Conservation (phyloP, 2,888 invertebrate species). For the Digitonthophagus gazella region DNA sequence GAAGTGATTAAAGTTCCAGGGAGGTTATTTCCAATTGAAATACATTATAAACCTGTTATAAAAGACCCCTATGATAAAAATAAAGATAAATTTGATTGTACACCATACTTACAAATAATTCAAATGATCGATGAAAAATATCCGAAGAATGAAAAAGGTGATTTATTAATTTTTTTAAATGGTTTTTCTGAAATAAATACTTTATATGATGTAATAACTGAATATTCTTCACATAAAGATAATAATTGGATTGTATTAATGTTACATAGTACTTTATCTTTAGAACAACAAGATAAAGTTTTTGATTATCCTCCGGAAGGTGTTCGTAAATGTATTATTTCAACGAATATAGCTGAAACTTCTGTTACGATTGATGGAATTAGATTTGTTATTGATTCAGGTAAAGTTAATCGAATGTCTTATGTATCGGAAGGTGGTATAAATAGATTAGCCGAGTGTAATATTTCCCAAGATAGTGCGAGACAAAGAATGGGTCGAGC, state of each 20-base stretch:
- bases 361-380: conserved; percentile 98
- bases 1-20: conserved; percentile 88
- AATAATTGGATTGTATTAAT: conserved; percentile 91
- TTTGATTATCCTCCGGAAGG: conserved; percentile 96
- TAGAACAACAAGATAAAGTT: conserved; percentile 95
- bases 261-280: conserved; percentile 87
- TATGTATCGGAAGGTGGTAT: conserved; percentile 89
- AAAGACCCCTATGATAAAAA: conserved; percentile 61
- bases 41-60: conserved; percentile 76
- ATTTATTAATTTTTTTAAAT: conserved; percentile 91
- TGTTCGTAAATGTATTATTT: conserved; percentile 92
- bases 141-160: conserved; percentile 66
- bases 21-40: conserved; percentile 87
- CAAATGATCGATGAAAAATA: conserved; percentile 90
- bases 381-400: conserved; percentile 95
- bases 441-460: conserved; percentile 89
- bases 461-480: conserved; percentile 96
- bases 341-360: conserved; percentile 98
- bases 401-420: conserved; percentile 94
- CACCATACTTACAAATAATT: conserved; percentile 89
- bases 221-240: conserved; percentile 68
- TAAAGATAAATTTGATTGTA: conserved; percentile 80
- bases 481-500: conserved; percentile 96
- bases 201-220: conserved; percentile 80
- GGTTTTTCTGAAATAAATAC: conserved; percentile 91